Conservation (phyloP, 2,888 invertebrate genomes). For the Acanthoscelides obtectus region DNA sequence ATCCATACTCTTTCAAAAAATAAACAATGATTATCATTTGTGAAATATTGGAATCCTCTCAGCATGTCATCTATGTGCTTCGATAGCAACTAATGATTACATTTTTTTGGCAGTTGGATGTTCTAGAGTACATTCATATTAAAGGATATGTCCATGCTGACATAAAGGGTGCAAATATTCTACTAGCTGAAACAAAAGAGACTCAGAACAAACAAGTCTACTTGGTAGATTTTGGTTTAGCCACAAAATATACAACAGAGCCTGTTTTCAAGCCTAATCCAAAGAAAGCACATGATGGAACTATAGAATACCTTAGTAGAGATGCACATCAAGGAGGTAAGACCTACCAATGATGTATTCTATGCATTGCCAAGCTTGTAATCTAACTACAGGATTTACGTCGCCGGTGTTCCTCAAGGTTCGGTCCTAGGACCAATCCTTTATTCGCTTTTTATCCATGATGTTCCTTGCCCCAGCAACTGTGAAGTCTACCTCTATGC, state of each 20-base stretch:
- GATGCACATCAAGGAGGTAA: slow-evolving; percentile 91
- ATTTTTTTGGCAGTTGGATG: slow-evolving; percentile 64
- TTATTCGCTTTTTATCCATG: no score
- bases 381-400: no score
- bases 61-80: neutral
- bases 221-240: slow-evolving; percentile 92
- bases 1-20: no score
- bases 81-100: slow-evolving; percentile 2
- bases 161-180: slow-evolving; percentile 91
- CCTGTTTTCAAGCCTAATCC: slow-evolving; percentile 85
- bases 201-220: slow-evolving; percentile 66
- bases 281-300: slow-evolving; percentile 93
- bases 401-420: no score
- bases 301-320: slow-evolving; percentile 91
- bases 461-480: no score
- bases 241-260: slow-evolving; percentile 63
- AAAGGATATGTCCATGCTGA: slow-evolving; percentile 93
- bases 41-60: no score
- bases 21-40: no score
- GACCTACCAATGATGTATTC: no score
- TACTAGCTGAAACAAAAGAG: slow-evolving; percentile 65
- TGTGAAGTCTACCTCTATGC: no score
- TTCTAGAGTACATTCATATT: slow-evolving; percentile 87
- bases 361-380: no score
- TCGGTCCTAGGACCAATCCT: no score